phyloP scores from a whole-genome alignment of 2,888 invertebrate genomes.

The Allophyes oxyacanthae region DNA sequence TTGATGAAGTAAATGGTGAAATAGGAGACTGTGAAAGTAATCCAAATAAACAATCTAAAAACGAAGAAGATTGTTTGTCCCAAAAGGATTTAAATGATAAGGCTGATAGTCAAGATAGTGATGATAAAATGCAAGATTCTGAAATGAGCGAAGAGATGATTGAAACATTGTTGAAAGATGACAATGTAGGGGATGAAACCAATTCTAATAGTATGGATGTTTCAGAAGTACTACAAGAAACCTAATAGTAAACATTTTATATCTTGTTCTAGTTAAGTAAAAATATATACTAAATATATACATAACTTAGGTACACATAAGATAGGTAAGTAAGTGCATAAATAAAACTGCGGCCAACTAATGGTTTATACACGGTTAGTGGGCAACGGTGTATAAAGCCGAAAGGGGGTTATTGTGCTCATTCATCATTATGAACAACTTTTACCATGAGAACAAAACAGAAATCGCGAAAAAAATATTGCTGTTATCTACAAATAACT shows the following conservation, averaged over 20 bases:
- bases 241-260: constrained; percentile 46
- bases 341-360: constrained; percentile 38
- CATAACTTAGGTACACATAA: constrained; percentile 45
- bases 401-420: no score
- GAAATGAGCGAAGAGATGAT: constrained; percentile 81
- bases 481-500: no score
- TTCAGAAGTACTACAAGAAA: constrained; percentile 49
- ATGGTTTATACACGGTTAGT: no score
- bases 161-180: constrained; percentile 75
- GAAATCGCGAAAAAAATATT: no score
- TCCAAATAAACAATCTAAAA: constrained; percentile 15
- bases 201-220: constrained; percentile 51
- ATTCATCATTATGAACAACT: no score
- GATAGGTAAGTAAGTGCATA: constrained; percentile 49
- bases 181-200: constrained; percentile 58
- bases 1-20: constrained; percentile 27
- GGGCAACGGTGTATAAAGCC: no score
- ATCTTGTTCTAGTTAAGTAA: constrained; percentile 47
- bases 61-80: constrained; percentile 14
- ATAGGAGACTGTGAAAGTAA: constrained; percentile 9
- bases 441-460: no score
- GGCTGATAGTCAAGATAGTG: constrained; percentile 49
- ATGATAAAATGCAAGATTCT: constrained; percentile 66
- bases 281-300: constrained; percentile 37
- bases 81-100: constrained; percentile 37